These are phyloP conservation scores for Dendroctonus valens DNA, from an alignment of 1,140 invertebrate species.

Conservation along the genomic window DNA sequence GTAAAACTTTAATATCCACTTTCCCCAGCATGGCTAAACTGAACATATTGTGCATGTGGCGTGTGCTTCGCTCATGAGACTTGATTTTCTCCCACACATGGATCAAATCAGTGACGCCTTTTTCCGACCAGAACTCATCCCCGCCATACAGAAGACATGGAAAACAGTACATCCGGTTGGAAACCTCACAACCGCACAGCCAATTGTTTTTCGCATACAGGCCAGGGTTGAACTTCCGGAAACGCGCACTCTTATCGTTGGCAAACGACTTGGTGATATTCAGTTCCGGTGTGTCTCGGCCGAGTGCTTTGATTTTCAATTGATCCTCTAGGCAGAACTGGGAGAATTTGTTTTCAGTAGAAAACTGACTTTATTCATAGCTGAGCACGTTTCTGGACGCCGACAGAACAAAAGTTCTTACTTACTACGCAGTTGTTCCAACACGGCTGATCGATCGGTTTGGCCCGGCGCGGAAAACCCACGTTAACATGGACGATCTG, in stretches of 20 bases:
- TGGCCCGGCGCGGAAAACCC: conserved; percentile 5
- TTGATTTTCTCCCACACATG: conserved; percentile 33
- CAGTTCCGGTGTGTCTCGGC: conserved; percentile 25
- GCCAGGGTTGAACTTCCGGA: conserved; percentile 20
- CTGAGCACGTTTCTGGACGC: neutral
- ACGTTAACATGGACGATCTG: neutral
- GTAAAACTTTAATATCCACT: conserved; percentile 22
- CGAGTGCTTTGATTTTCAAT: conserved; percentile 26
- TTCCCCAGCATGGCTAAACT: conserved; percentile 25
- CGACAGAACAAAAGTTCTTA: neutral
- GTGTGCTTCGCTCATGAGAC: conserved; percentile 22
- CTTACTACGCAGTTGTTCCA: neutral
- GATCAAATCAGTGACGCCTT: conserved; percentile 32
- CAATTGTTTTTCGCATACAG: conserved; percentile 34
- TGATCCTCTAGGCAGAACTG: conserved; percentile 27
- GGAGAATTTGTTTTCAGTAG: conserved; percentile 19
- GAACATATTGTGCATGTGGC: conserved; percentile 32
- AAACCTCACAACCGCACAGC: conserved; percentile 35
- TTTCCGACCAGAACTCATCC: conserved; percentile 28
- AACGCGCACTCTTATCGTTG: conserved; percentile 1
- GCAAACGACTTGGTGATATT: conserved; percentile 8
- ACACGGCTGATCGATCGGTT: conserved; percentile 2
- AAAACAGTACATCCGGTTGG: conserved; percentile 35
- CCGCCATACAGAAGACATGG: conserved; percentile 35
- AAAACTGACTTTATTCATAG: conserved; percentile 29